phyloP scores from a whole-genome alignment of 2,888 invertebrate species.

The Monochamus alternatus region DNA sequence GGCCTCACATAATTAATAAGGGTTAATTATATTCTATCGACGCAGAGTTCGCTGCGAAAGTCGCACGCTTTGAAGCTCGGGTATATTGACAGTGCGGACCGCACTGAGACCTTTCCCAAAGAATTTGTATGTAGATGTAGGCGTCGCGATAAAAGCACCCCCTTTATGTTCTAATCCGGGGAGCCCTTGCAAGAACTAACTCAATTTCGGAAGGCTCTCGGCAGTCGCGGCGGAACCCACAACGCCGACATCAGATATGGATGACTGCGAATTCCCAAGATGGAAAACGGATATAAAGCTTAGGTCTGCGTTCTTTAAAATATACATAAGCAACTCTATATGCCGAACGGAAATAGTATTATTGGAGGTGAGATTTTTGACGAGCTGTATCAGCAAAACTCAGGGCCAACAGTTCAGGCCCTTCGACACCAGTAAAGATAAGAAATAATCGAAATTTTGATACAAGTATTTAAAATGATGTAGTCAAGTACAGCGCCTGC shows the following conservation, averaged over 20 bases:
- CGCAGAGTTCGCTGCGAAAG: too few species aligned
- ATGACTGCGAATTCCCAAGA: slow-evolving; percentile 6
- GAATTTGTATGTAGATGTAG: slow-evolving; percentile 24
- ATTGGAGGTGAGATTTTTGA: too few species aligned
- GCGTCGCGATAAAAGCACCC: slow-evolving; percentile 20
- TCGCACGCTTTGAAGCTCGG: too few species aligned
- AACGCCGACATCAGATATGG: slow-evolving; percentile 1
- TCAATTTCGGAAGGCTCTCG: slow-evolving; percentile 18
- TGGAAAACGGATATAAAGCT: background rate
- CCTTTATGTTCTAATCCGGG: slow-evolving; percentile 21
- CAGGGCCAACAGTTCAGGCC: too few species aligned
- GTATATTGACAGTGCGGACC: background rate
- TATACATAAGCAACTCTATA: background rate
- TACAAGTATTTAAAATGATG: too few species aligned
- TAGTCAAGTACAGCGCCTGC: too few species aligned
- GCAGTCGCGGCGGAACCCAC: slow-evolving; percentile 6
- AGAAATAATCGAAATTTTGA: too few species aligned
- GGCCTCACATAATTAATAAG: too few species aligned
- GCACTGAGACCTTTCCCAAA: background rate
- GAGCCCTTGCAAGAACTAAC: slow-evolving; percentile 9
- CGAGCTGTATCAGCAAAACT: too few species aligned
- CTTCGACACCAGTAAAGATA: too few species aligned
- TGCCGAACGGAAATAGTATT: too few species aligned
- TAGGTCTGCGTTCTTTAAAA: background rate
- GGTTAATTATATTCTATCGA: too few species aligned